These are phyloP conservation scores for Phytoseiulus persimilis DNA, from an alignment of 2,888 invertebrate genomes.

Conservation along the genomic window DNA sequence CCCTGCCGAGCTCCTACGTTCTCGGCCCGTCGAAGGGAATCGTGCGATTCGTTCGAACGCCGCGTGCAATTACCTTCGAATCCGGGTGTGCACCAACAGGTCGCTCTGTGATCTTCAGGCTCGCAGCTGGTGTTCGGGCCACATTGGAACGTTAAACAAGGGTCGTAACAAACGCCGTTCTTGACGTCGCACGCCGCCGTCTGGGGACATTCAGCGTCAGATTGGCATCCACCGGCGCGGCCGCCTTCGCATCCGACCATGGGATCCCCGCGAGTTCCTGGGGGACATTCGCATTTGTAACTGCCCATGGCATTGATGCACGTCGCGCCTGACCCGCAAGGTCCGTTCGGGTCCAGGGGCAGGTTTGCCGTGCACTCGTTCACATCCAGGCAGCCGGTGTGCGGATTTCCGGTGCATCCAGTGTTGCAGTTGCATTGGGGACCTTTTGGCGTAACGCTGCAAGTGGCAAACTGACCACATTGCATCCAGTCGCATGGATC, in stretches of 20 bases:
- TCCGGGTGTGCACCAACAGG: slow-evolving; percentile 82
- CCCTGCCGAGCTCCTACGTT: no score
- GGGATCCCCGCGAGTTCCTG: slow-evolving; percentile 72
- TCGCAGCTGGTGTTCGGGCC: slow-evolving; percentile 77
- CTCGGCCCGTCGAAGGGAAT: no score
- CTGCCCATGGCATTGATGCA: slow-evolving; percentile 78
- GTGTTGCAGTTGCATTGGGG: slow-evolving; percentile 48
- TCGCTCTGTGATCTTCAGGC: slow-evolving; percentile 74
- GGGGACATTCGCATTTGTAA: slow-evolving; percentile 59
- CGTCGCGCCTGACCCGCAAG: slow-evolving; percentile 77
- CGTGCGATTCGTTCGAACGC: no score
- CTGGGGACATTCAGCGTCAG: slow-evolving; percentile 69
- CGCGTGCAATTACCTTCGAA: slow-evolving; percentile 65
- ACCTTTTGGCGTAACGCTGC: slow-evolving; percentile 65
- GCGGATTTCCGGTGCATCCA: slow-evolving; percentile 76
- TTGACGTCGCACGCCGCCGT: slow-evolving; percentile 62
- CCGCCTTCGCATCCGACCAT: slow-evolving; percentile 41
- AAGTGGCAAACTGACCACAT: slow-evolving; percentile 81
- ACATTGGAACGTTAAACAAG: slow-evolving; percentile 64
- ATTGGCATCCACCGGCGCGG: slow-evolving; percentile 56
- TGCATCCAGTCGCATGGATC: slow-evolving; percentile 77
- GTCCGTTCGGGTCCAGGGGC: slow-evolving; percentile 50
- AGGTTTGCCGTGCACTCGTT: slow-evolving; percentile 62
- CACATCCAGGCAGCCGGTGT: slow-evolving; percentile 70
- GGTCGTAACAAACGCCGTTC: slow-evolving; percentile 66